Conservation (phyloP, 1,140 invertebrate species). For the Drosophila mayri region DNA sequence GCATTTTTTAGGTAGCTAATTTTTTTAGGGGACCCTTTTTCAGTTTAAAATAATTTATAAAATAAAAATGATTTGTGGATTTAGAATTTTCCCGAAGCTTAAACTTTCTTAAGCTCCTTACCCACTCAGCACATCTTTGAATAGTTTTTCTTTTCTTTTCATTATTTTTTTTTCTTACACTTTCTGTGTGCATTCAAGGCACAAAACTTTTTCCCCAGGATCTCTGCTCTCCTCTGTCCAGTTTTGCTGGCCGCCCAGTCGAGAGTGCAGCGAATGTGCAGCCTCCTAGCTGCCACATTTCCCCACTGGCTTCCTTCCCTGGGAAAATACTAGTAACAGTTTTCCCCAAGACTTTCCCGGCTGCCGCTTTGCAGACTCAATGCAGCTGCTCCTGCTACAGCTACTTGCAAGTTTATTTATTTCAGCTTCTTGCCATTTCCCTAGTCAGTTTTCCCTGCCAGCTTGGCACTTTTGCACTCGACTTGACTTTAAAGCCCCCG, state of each 20-base stretch:
- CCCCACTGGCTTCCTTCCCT: conserved; percentile 8
- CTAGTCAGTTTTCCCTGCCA: conserved; percentile 17
- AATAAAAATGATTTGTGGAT: neutral
- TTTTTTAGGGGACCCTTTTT: neutral
- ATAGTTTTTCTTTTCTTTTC: neutral
- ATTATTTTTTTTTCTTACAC: neutral
- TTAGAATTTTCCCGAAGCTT: neutral
- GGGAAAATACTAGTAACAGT: neutral
- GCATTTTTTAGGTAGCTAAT: neutral
- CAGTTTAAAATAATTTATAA: neutral
- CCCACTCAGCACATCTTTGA: neutral
- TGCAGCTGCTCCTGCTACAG: conserved; percentile 39
- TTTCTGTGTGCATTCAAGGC: conserved; percentile 23
- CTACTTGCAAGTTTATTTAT: conserved; percentile 17
- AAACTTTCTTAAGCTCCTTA: neutral
- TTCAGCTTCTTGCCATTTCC: conserved; percentile 13
- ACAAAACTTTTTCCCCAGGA: conserved; percentile 17
- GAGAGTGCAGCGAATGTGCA: conserved; percentile 71
- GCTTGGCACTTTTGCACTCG: conserved; percentile 61
- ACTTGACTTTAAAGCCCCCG: conserved; percentile 69
- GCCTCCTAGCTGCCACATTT: conserved; percentile 12
- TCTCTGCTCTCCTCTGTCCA: conserved; percentile 32
- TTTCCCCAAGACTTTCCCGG: conserved; percentile 23
- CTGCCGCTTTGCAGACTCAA: conserved; percentile 31
- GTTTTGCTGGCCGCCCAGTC: conserved; percentile 67